Percentiles rank a stretch among this genome's conserved stretches.
These are phyloP conservation scores for Argyrosomus japonicus DNA, from an alignment of 2,113 vertebrate species.

Conservation along the genomic window DNA sequence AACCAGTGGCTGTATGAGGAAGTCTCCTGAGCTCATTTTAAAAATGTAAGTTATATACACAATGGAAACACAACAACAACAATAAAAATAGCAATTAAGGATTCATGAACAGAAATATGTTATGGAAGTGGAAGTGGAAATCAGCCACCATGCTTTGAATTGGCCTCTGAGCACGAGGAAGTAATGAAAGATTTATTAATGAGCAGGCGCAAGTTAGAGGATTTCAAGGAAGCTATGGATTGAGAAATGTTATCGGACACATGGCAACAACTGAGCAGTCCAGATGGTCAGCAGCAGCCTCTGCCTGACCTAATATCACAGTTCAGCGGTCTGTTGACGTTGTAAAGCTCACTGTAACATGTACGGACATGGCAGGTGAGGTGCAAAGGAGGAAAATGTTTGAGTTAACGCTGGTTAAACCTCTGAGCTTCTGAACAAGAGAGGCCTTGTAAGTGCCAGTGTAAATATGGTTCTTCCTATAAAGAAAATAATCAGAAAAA, in stretches of 20 bases:
- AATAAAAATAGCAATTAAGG: background rate
- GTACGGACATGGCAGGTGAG: slow-evolving; percentile 43
- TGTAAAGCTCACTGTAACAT: slow-evolving; percentile 43
- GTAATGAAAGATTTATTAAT: slow-evolving; percentile 4
- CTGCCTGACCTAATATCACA: slow-evolving; percentile 38
- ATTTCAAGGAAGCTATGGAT: slow-evolving; percentile 24
- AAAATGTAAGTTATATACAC: background rate
- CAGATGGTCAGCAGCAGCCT: slow-evolving; percentile 26
- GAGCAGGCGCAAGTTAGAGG: background rate
- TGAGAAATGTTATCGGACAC: slow-evolving; percentile 32
- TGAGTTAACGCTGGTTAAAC: slow-evolving; percentile 45
- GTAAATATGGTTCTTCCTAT: slow-evolving; percentile 54
- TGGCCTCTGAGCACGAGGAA: background rate
- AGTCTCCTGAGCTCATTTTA: background rate
- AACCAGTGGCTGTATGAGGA: background rate
- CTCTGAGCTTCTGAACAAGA: slow-evolving; percentile 53
- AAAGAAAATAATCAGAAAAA: slow-evolving; percentile 56
- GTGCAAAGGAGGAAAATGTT: slow-evolving; percentile 34
- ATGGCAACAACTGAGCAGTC: slow-evolving; percentile 13
- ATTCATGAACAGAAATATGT: background rate
- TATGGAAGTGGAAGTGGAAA: background rate
- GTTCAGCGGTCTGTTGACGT: slow-evolving; percentile 52
- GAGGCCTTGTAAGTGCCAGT: slow-evolving; percentile 47
- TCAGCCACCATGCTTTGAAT: background rate
- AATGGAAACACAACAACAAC: background rate